phyloP scores from a whole-genome alignment of 2,888 invertebrate genomes.

The Beris morrisii region DNA sequence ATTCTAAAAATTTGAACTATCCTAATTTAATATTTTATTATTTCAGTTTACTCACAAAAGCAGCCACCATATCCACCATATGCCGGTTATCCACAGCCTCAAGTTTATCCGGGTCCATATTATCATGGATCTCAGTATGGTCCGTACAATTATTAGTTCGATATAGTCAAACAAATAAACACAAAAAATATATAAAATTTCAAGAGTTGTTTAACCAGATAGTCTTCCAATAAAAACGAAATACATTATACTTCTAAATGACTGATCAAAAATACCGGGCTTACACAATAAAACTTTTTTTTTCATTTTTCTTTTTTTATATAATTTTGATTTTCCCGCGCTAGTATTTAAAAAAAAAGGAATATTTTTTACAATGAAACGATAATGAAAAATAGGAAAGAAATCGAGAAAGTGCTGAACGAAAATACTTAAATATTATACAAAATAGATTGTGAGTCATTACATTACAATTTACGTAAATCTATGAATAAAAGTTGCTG shows the following conservation, averaged over 20 bases:
- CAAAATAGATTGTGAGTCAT: too few species aligned
- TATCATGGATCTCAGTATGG: constrained; percentile 93
- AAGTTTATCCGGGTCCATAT: constrained; percentile 83
- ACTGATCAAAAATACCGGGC: too few species aligned
- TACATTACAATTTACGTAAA: too few species aligned
- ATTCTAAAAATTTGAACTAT: not conserved
- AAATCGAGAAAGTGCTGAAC: too few species aligned
- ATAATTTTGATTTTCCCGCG: too few species aligned
- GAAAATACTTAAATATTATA: too few species aligned
- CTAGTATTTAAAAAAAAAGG: too few species aligned
- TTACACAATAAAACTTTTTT: too few species aligned
- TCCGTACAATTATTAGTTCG: constrained; percentile 83
- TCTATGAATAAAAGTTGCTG: too few species aligned
- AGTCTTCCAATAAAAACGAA: constrained; percentile 27
- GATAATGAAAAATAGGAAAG: too few species aligned
- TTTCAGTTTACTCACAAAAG: constrained; percentile 90
- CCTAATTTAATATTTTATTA: constrained; percentile 39
- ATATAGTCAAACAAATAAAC: constrained; percentile 15
- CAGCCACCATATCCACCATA: constrained; percentile 80
- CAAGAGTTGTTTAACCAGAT: constrained; percentile 13
- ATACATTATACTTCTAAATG: not conserved
- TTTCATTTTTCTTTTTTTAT: too few species aligned
- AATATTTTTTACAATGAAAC: too few species aligned
- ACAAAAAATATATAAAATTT: constrained; percentile 12
- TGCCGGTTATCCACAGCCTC: constrained; percentile 81